These are phyloP conservation scores for Camponotus fellah DNA, from an alignment of 2,888 invertebrate species.

Conservation along the genomic window DNA sequence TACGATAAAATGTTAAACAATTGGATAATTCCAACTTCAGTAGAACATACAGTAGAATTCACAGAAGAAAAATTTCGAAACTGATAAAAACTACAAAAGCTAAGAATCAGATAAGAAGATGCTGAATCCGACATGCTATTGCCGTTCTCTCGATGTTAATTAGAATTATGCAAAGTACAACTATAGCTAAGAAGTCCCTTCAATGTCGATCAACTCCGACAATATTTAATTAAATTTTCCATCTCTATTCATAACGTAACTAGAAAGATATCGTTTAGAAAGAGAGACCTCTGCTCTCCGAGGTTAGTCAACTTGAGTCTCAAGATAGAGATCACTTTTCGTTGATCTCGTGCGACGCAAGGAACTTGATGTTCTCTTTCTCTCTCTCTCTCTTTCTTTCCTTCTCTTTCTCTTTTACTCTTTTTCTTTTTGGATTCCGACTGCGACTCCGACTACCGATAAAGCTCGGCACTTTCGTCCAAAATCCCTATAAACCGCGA, in stretches of 20 bases:
- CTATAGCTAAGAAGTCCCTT: not conserved
- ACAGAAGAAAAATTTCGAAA: not conserved
- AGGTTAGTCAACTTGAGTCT: constrained; percentile 21
- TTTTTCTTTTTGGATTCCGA: constrained; percentile 23
- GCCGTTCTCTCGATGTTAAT: constrained; percentile 10
- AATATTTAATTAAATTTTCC: constrained; percentile 44
- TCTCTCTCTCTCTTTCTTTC: not conserved
- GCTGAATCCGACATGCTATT: not conserved
- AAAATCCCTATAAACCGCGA: constrained; percentile 76
- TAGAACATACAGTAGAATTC: too few species aligned
- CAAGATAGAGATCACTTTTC: constrained; percentile 29
- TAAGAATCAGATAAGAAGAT: constrained; percentile 12
- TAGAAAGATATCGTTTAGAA: not conserved
- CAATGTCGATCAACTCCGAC: not conserved
- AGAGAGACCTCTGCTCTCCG: not conserved
- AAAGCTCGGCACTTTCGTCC: constrained; percentile 76
- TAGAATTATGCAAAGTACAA: constrained; percentile 29
- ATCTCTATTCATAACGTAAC: constrained; percentile 31
- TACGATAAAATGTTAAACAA: not conserved
- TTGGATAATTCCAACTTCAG: not conserved
- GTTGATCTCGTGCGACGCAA: constrained; percentile 11
- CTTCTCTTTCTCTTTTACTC: not conserved
- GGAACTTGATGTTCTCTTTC: not conserved
- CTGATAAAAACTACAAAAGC: constrained; percentile 9
- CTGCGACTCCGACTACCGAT: constrained; percentile 63